Percentiles rank a stretch among this genome's conserved stretches.
These are phyloP conservation scores for Alethe diademata DNA, from an alignment of 2,113 vertebrate species.

Conservation along the genomic window DNA sequence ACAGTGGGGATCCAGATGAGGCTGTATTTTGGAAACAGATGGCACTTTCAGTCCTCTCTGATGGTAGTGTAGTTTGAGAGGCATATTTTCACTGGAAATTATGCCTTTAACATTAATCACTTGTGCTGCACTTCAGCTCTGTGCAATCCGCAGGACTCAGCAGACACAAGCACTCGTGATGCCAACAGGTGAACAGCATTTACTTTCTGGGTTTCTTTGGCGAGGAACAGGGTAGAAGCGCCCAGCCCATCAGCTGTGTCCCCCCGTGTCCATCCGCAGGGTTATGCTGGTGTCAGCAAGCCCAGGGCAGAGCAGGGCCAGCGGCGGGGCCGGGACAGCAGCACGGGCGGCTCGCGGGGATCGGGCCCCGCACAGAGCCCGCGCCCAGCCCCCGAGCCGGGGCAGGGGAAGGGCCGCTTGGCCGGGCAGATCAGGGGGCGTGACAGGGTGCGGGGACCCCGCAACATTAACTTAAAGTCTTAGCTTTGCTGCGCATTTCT, in stretches of 20 bases:
- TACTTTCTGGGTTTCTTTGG: background rate
- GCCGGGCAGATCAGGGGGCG: background rate
- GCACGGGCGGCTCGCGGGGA: accelerated
- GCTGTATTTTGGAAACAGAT: background rate
- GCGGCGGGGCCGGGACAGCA: accelerated
- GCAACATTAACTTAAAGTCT: background rate
- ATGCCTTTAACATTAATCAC: background rate
- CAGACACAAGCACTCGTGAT: background rate
- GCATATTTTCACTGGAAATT: background rate
- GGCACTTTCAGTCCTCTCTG: background rate
- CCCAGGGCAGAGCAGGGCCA: background rate
- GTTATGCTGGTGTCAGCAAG: accelerated
- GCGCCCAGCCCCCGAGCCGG: background rate
- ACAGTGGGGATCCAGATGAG: background rate
- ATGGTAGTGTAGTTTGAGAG: background rate
- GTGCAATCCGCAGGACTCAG: background rate
- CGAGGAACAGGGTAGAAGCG: accelerated
- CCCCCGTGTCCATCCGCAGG: background rate
- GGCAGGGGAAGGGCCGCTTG: too few species aligned
- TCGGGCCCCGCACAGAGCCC: accelerated
- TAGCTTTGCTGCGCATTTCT: background rate
- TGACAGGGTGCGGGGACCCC: accelerated
- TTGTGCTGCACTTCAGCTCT: background rate
- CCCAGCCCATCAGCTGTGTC: background rate
- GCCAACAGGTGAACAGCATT: background rate